These are phyloP conservation scores for Darevskia nairensis DNA, from an alignment of 2,797 vertebrate species.

Conservation along the genomic window DNA sequence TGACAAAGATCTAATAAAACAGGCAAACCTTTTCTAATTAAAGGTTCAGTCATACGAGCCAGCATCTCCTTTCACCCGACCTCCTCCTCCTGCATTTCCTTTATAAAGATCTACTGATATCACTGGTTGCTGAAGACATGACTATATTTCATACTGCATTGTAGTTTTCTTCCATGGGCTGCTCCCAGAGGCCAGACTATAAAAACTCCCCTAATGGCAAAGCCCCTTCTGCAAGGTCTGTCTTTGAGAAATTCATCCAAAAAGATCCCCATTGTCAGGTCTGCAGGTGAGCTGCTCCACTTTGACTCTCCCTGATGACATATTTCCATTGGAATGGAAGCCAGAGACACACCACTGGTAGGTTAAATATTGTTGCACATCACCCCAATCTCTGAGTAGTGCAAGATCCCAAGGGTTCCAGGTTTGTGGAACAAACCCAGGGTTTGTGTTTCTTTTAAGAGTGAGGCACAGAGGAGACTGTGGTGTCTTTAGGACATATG, in stretches of 20 bases:
- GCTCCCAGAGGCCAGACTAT: conserved; percentile 38
- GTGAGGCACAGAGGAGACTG: too few relatives aligned
- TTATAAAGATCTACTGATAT: conserved; percentile 37
- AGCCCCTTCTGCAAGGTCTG: conserved; percentile 54
- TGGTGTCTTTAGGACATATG: too few relatives aligned
- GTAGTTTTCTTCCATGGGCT: conserved; percentile 26
- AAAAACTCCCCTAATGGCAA: conserved; percentile 47
- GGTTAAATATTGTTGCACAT: conserved; percentile 12
- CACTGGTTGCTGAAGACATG: conserved; percentile 27
- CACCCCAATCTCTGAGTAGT: too few relatives aligned
- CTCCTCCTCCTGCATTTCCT: not conserved
- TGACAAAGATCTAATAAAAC: not conserved
- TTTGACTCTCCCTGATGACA: conserved; percentile 34
- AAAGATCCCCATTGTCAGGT: conserved; percentile 17
- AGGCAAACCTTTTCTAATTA: not conserved
- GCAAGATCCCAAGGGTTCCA: too few relatives aligned
- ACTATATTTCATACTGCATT: conserved; percentile 29
- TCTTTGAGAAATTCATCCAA: conserved; percentile 53
- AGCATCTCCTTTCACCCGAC: not conserved
- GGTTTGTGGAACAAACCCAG: too few relatives aligned
- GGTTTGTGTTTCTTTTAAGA: too few relatives aligned
- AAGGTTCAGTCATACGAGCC: not conserved
- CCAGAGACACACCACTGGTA: not conserved
- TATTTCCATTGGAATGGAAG: conserved; percentile 5
- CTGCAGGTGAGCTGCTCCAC: conserved; percentile 39